Base-by-base conservation (phyloP, 2,888 invertebrate genomes). In the Coecobrya sp. region DNA sequence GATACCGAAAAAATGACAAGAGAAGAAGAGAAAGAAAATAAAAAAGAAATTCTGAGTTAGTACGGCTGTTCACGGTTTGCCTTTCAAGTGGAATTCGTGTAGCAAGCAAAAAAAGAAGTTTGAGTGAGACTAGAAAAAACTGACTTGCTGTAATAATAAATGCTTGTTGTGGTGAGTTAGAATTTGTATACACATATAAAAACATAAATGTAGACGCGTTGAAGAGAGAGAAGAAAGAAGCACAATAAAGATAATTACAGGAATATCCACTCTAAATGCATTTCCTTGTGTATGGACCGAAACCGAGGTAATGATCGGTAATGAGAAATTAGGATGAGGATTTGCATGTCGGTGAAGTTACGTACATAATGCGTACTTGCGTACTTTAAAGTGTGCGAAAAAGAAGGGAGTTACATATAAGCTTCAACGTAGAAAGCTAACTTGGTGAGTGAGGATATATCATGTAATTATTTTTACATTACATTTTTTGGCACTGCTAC, bases 231-330 rank as follows among this genome's bases (percentile, higher is more conserved):
- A 42, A 19, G 42, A 73, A n/a, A 79, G 22, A 5, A 45, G 52
- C 16, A 79, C 52, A 73, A 79, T 79, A 49, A 79, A 79, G 76
- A 79, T 79, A 79, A 79, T 79, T 79, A 79, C 76, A 79, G 22
- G 45, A 79, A 79, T 49, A 79, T 49, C 76, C 76, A 79, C 76
- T 79, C 49, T 27, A 8, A 19, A 73, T 73, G 10, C 19, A 19
- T 73, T 73, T 73, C 19, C 36, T 73, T 36, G 65, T 65, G 65
- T 22, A 36, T 16, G 36, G n/a, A 70, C 70, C 70, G 36, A 70
- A 70, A 70, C 70, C 36, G 36, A 36, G 3, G 16, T 70, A 36
- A 70, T 65, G 27, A 65, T 27, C 65, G 27, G 65, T 65, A 65
- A 65, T 65, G 27, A 25, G 59, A 59, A 59, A 59, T 59, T 22